phyloP scores from a whole-genome alignment of 2,888 invertebrate genomes.

The Athrips mouffetella region DNA sequence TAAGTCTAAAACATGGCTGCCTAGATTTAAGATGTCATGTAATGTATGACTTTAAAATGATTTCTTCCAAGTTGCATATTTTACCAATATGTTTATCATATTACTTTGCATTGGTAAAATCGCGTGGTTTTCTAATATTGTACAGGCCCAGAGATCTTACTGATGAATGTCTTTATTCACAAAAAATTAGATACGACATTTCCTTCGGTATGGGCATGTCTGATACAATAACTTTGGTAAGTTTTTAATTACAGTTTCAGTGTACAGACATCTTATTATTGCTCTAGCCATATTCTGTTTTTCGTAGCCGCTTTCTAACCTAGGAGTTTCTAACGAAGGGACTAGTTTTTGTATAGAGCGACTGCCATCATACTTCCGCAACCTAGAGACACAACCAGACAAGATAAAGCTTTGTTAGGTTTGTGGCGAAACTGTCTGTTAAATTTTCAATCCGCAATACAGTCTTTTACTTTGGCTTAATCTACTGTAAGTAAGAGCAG shows the following conservation, averaged over 20 bases:
- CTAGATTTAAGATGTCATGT: neutral
- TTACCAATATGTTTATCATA: neutral
- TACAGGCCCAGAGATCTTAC: constrained; percentile 58
- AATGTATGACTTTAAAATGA: neutral
- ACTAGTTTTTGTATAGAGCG: no score
- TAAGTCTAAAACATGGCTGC: neutral
- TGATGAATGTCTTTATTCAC: constrained; percentile 50
- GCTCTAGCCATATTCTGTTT: no score
- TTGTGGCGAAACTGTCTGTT: no score
- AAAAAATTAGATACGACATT: constrained; percentile 51
- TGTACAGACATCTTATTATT: no score
- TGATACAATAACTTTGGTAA: constrained; percentile 62
- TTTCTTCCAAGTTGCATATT: neutral
- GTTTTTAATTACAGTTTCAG: neutral
- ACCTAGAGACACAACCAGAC: neutral
- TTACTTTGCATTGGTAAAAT: constrained; percentile 17
- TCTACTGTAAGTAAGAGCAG: no score
- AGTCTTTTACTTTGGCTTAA: no score
- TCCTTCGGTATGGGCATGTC: constrained; percentile 70
- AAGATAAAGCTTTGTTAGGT: neutral
- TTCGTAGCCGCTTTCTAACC: no score
- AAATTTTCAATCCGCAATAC: no score
- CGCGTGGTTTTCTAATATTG: constrained; percentile 48
- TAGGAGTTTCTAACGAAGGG: no score
- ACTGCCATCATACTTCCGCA: no score